Base-by-base conservation (phyloP, 2,113 vertebrate species). In the Engystomops pustulosus region DNA sequence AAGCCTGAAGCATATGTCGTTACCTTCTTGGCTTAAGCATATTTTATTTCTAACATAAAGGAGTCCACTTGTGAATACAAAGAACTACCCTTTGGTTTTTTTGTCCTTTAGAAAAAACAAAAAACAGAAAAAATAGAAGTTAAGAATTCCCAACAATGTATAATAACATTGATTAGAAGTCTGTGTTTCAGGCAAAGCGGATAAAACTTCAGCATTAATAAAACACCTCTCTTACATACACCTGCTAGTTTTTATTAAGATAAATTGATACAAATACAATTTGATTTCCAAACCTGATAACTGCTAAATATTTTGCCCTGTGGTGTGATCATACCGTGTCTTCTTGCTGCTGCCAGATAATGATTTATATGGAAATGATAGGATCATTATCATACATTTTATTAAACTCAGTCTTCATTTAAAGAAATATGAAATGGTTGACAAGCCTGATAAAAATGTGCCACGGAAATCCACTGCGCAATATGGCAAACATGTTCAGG, bases 1-100 rank as follows among this genome's bases (percentile, higher is more conserved):
- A 60, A 72, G 69, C 15, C 68, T 58, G 38, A 51, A 44, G 27
- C 23, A 25, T 72, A 20, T 23, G 36, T 53, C 36, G 36, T 32
- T 7, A 11, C 38, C 55, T 60, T 62, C 11, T 62, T 79, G 38
- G n/a, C 7, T 45, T 7, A 27, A 7, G 27, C 41, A 45, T 53
- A 32, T 55, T n/a, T 76, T 53, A 10, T 71, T 41, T 68, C n/a
- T 41, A 45, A 45, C 9, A 1, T 25, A 1, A 6, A 18, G 14
- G 74, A 58, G 32, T 58, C 51, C 49, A 55, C 23, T 76, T 34
- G 18, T 53, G 44, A 36, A 7, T 55, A n/a, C 49, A 49, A 77
- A 58, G 58, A 77, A 58, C 32, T 14, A 36, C 15, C 62, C 62
- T 67, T 67, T 67, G 27, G 3, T 12, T 30, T 49, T 45, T 30